Conservation (phyloP, 2,797 vertebrate species). For the Coilia nasus region DNA sequence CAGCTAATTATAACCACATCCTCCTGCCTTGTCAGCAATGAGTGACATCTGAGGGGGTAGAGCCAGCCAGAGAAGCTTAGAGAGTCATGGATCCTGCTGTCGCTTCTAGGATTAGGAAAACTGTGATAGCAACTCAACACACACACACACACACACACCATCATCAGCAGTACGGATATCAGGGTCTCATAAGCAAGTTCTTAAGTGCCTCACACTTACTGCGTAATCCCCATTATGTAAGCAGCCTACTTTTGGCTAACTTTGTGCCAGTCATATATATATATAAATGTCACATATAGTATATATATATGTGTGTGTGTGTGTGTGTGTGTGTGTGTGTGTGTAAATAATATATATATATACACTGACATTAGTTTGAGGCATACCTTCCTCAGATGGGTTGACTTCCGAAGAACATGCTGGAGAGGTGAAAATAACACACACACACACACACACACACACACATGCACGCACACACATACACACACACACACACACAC, state of each 20-base stretch:
- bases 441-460: no score
- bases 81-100: conserved; percentile 66
- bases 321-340: no score
- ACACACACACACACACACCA: conserved; percentile 33
- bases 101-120: conserved; percentile 72
- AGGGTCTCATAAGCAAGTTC: conserved; percentile 41
- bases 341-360: not conserved
- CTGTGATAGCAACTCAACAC: conserved; percentile 62
- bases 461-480: no score
- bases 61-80: conserved; percentile 50
- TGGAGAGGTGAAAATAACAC: not conserved
- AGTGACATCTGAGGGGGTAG: conserved; percentile 54
- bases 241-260: conserved; percentile 47
- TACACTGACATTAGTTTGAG: not conserved
- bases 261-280: conserved; percentile 2
- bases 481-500: no score
- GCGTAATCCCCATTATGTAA: conserved; percentile 48
- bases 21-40: conserved; percentile 65
- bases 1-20: conserved; percentile 73
- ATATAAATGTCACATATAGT: no score
- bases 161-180: conserved; percentile 53
- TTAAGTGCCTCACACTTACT: conserved; percentile 33
- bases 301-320: no score
- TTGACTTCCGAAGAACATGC: not conserved
- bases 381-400: not conserved